These are phyloP conservation scores for Melanocharis versteri DNA, from an alignment of 2,113 vertebrate genomes.

Conservation along the genomic window DNA sequence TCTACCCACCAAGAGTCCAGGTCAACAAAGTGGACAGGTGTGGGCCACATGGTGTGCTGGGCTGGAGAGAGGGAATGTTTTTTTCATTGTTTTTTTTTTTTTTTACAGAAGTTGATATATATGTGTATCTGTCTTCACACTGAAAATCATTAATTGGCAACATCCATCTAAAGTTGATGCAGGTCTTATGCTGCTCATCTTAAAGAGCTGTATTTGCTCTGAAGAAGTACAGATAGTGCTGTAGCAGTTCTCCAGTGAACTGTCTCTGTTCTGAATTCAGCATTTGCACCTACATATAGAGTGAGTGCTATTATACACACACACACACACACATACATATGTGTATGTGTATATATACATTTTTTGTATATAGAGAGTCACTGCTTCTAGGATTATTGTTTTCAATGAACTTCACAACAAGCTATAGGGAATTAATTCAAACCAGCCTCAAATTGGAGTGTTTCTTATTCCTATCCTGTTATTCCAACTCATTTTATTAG, in stretches of 20 bases:
- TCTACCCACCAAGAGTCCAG: not conserved
- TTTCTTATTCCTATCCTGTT: slow-evolving; percentile 70
- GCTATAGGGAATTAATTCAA: slow-evolving; percentile 54
- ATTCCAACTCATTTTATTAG: slow-evolving; percentile 81
- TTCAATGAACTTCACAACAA: slow-evolving; percentile 51
- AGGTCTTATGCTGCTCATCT: not conserved
- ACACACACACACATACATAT: fast-evolving
- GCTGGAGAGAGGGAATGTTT: not conserved
- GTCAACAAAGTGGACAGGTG: fast-evolving
- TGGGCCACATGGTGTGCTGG: not conserved
- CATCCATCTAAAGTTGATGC: not conserved
- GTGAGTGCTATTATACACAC: not conserved
- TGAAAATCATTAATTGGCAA: not conserved
- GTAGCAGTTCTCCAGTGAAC: not conserved
- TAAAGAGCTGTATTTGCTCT: not conserved
- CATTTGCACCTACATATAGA: not conserved
- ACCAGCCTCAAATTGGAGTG: slow-evolving; percentile 22
- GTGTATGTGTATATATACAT: not conserved
- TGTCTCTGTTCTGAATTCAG: slow-evolving; percentile 14
- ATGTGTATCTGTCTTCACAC: not conserved
- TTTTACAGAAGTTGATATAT: not conserved
- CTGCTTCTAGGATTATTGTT: slow-evolving; percentile 18
- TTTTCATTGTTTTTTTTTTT: not conserved
- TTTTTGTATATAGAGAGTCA: not conserved
- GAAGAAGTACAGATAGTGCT: not conserved